Percentiles rank a stretch among this genome's conserved stretches.
Evolutionary conservation across 2,113 vertebrate species (phyloP).

Genomic region (Dipodomys spectabilis): DNA sequence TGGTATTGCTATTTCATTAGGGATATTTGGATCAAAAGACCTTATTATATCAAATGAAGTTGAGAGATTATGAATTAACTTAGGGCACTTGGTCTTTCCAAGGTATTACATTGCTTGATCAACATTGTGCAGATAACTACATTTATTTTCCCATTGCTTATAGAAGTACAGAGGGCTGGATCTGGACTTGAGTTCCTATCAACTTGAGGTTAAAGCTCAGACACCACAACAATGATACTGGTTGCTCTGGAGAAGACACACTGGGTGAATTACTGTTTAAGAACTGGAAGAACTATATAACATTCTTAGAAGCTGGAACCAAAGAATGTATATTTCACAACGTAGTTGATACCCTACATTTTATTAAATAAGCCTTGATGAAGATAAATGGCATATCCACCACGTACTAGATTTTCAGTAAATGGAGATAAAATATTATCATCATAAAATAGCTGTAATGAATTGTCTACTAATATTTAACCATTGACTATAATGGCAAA

Average conservation of each 20-base stretch:
- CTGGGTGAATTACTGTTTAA: accelerated
- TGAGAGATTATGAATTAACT: not conserved
- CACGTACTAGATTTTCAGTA: not conserved
- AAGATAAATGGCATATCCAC: not conserved
- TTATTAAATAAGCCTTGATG: not conserved
- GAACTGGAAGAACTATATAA: not conserved
- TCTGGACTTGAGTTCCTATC: not conserved
- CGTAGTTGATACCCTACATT: not conserved
- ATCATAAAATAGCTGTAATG: not conserved
- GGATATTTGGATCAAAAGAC: not conserved
- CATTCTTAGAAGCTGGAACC: not conserved
- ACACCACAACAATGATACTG: not conserved
- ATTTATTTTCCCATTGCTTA: not conserved
- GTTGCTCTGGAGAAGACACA: not conserved
- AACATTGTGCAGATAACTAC: not conserved
- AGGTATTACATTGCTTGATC: not conserved
- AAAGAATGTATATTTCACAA: not conserved
- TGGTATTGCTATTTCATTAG: not conserved
- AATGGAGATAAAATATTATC: not conserved
- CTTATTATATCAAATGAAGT: not conserved
- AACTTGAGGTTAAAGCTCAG: not conserved
- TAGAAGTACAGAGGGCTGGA: accelerated
- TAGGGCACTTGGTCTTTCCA: not conserved
- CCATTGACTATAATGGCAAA: not conserved
- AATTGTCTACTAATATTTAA: not conserved